These are phyloP conservation scores for Lacerta viridis DNA, from an alignment of 2,797 vertebrate genomes.

Conservation along the genomic window DNA sequence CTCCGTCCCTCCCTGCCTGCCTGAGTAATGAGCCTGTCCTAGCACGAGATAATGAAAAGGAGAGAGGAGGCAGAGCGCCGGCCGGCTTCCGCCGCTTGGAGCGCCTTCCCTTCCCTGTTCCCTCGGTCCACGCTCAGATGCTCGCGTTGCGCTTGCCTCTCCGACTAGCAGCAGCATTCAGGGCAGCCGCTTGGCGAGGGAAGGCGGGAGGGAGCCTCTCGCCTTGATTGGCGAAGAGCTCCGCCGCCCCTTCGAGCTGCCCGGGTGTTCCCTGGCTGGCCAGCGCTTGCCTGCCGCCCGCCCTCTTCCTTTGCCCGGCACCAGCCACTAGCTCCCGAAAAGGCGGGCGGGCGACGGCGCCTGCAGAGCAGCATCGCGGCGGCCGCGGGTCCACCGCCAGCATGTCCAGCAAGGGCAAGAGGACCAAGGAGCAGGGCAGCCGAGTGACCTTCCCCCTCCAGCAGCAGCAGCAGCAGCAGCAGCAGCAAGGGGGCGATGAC, in stretches of 20 bases:
- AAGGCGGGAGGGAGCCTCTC: conserved; percentile 18
- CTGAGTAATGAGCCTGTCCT: conserved; percentile 60
- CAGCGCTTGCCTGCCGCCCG: not conserved
- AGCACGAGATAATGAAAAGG: conserved; percentile 70
- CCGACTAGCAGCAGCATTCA: conserved; percentile 4
- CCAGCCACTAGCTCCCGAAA: not conserved
- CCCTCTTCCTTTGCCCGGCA: conserved; percentile 4
- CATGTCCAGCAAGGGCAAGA: conserved; percentile 80
- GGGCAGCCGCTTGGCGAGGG: conserved; percentile 27
- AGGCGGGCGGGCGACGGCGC: conserved; percentile 23
- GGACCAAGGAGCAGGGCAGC: conserved; percentile 74
- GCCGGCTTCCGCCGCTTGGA: conserved; percentile 27
- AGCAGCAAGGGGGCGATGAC: conserved; percentile 60
- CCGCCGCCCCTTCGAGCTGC: conserved; percentile 38
- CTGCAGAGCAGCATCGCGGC: conserved; percentile 21
- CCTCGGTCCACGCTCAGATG: not conserved
- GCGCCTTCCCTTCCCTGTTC: conserved; percentile 17
- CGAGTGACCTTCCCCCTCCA: conserved; percentile 79
- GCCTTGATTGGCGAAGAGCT: conserved; percentile 19
- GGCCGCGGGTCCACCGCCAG: conserved; percentile 1
- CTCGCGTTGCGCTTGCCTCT: not conserved
- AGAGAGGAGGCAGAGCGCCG: conserved; percentile 50
- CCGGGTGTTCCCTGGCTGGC: conserved; percentile 15
- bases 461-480: conserved; percentile 63
- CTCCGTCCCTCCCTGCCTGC: not conserved